Evolutionary conservation across 2,888 invertebrate genomes (phyloP).

Genomic region (Philereme vetulata): DNA sequence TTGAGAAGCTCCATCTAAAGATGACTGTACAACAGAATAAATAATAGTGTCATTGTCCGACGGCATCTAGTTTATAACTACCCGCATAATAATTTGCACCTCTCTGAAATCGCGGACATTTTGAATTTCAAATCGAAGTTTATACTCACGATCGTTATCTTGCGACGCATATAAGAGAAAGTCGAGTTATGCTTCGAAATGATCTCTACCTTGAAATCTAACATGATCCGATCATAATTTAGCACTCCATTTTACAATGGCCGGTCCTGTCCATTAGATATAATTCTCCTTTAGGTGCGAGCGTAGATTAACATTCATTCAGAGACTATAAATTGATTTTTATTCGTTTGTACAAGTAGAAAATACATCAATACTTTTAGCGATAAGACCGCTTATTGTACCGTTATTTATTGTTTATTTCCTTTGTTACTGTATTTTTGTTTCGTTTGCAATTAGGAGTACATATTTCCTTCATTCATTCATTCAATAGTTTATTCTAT

Average conservation of each 20-base stretch:
- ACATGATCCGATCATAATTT: slow-evolving; percentile 71
- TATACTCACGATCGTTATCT: slow-evolving; percentile 66
- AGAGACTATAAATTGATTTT: slow-evolving; percentile 14
- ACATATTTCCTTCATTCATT: too few species aligned
- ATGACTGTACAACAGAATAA: slow-evolving; percentile 9
- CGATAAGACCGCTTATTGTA: too few species aligned
- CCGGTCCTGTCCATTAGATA: slow-evolving; percentile 64
- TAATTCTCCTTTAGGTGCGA: slow-evolving; percentile 50
- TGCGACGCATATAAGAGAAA: slow-evolving; percentile 44
- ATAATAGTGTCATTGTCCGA: slow-evolving; percentile 21
- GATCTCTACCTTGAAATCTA: slow-evolving; percentile 64
- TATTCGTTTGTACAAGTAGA: background rate
- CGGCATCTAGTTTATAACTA: slow-evolving; percentile 43
- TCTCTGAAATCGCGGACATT: slow-evolving; percentile 53
- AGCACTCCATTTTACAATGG: slow-evolving; percentile 70
- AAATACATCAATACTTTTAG: background rate
- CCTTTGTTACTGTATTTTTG: too few species aligned
- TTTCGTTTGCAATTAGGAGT: too few species aligned
- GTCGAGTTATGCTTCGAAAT: slow-evolving; percentile 47
- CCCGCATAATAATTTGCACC: slow-evolving; percentile 51
- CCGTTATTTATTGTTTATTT: too few species aligned
- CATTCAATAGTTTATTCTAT: too few species aligned
- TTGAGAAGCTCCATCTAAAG: background rate
- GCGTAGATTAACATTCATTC: slow-evolving; percentile 16
- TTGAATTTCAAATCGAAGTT: slow-evolving; percentile 69